Percentiles rank a stretch among this genome's conserved stretches.
phyloP scores from a whole-genome alignment of 2,888 invertebrate species.

The Eupithecia centaureata region DNA sequence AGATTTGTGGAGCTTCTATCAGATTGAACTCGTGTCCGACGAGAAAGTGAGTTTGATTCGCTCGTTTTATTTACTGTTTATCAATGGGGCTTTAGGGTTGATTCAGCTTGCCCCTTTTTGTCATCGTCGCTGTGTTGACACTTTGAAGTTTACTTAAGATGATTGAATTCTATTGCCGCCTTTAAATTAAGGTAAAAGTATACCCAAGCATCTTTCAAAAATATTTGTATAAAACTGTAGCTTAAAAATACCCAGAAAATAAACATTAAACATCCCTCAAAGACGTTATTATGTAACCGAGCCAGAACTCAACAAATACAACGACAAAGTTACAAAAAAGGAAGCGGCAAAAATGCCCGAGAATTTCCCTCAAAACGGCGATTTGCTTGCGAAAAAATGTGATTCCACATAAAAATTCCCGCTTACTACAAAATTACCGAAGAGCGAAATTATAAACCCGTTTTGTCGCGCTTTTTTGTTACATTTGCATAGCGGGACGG shows the following conservation, averaged over 20 bases:
- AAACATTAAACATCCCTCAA: slow-evolving; percentile 15
- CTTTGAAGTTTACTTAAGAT: background rate
- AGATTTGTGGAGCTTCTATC: slow-evolving; percentile 48
- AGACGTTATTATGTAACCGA: slow-evolving; percentile 20
- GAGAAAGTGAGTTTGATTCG: slow-evolving; percentile 43
- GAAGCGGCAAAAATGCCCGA: slow-evolving; percentile 31
- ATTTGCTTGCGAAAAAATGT: slow-evolving; percentile 37
- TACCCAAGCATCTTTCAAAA: background rate
- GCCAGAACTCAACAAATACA: slow-evolving; percentile 30
- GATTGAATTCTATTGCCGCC: background rate
- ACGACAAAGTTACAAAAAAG: slow-evolving; percentile 32
- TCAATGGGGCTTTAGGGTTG: slow-evolving; percentile 19
- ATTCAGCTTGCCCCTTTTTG: background rate
- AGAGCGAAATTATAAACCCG: slow-evolving; percentile 50
- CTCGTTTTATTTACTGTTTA: slow-evolving; percentile 37
- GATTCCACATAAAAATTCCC: slow-evolving; percentile 36
- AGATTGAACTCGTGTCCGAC: slow-evolving; percentile 46
- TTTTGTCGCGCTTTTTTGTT: slow-evolving; percentile 51
- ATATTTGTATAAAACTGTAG: background rate
- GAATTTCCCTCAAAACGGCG: slow-evolving; percentile 30
- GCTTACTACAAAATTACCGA: slow-evolving; percentile 44
- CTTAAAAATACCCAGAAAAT: slow-evolving; percentile 10
- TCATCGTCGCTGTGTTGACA: background rate
- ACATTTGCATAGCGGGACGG: slow-evolving; percentile 56
- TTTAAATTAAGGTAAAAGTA: background rate